These are phyloP conservation scores for Nephila pilipes DNA, from an alignment of 1,140 invertebrate genomes.

Conservation along the genomic window DNA sequence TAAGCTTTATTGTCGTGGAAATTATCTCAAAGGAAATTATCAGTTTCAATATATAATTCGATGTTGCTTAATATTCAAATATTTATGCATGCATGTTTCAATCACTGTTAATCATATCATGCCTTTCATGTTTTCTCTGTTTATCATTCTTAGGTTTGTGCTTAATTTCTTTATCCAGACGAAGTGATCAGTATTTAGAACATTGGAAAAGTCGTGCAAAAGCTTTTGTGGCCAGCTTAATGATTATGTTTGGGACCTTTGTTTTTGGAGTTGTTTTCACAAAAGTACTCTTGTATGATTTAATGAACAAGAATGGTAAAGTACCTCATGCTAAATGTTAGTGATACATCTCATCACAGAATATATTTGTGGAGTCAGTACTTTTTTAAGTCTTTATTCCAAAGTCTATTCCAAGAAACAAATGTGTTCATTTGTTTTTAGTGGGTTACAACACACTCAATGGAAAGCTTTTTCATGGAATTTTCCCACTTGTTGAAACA, in stretches of 20 bases:
- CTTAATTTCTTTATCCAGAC: constrained; percentile 83
- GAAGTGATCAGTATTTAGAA: constrained; percentile 81
- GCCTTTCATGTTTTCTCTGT: constrained; percentile 1
- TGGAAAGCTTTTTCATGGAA: too few species aligned
- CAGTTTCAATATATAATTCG: too few species aligned
- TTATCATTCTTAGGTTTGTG: constrained; percentile 83
- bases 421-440: too few species aligned
- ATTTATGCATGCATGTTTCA: neutral
- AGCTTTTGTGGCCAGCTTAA: constrained; percentile 81
- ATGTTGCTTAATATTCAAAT: too few species aligned
- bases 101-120: neutral
- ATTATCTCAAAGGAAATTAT: too few species aligned
- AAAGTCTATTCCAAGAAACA: too few species aligned
- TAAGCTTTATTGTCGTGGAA: too few species aligned
- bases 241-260: constrained; percentile 84
- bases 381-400: too few species aligned
- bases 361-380: neutral
- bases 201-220: constrained; percentile 81
- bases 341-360: constrained; percentile 8
- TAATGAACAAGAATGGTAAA: neutral
- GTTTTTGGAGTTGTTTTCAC: constrained; percentile 85
- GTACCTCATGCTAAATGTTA: constrained; percentile 41
- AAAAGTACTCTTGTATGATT: constrained; percentile 81
- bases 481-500: too few species aligned
- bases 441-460: too few species aligned